Base-by-base conservation (phyloP, 2,113 vertebrate species). In the Cebus imitator region DNA sequence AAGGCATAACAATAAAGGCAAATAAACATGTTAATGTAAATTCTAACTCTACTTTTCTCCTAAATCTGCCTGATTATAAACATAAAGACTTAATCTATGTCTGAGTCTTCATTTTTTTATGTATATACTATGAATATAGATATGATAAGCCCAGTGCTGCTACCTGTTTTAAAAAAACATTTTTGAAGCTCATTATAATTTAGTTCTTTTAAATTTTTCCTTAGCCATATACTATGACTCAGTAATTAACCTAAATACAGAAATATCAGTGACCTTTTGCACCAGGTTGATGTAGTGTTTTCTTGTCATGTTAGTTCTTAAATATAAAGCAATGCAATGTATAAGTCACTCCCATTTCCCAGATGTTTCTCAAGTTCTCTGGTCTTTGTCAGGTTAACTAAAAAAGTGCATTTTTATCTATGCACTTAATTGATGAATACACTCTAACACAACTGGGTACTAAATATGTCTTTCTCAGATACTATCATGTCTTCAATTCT, bases 381-480 rank as follows among this genome's bases (percentile, higher is more conserved):
- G 75, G 16, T 32, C 66, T 94, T 96, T 91, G 57, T 23, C 12
- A 87, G 5, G 4, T 85, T 87, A 93, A 93, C 96, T 73, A 94
- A 72, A 96, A 96, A 94, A 57, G 10, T 13, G 8, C 68, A 32
- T 83, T 93, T 48, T 57, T 96, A 9, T 94, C 48, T 88, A 4
- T 9, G 6, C 0, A 20, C 43, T 78, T 90, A 8, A 18, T 73
- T 89, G 70, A 35, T 61, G 76, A 84, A 89, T 78, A 37, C 50
- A 57, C 10, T 96, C 52, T 84, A 89, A 93, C 14, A 95, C 3
- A 95, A 92, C 1, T 25, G 81, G 3, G 9, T 97, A 66, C 1
- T 52, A 79, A 90, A 85, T 80, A 3, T 0, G 72, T 95, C 75
- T 80, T 61, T 50, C 14, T 92, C 6, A 64, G 96, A 93, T 40